phyloP scores from a whole-genome alignment of 1,140 invertebrate genomes.

The Drosophila persimilis region DNA sequence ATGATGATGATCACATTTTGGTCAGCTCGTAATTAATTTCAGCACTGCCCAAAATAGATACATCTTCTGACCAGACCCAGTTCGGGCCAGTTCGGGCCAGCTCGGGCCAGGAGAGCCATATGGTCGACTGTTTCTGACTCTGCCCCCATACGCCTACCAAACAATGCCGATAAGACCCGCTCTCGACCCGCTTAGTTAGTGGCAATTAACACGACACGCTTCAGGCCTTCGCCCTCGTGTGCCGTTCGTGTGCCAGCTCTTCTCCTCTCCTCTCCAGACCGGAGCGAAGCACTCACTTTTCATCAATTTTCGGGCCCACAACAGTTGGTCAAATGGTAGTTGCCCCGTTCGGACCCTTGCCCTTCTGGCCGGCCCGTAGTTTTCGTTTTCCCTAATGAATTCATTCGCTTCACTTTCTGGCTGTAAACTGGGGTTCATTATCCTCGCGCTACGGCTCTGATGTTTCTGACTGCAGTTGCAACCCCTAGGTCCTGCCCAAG shows the following conservation, averaged over 20 bases:
- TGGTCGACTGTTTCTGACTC: conserved; percentile 41
- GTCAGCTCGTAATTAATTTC: conserved; percentile 78
- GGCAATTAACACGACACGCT: conserved; percentile 77
- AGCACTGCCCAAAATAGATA: conserved; percentile 73
- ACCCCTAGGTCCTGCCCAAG: conserved; percentile 6
- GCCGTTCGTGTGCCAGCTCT: conserved; percentile 39
- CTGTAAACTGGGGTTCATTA: conserved; percentile 76
- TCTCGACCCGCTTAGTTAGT: conserved; percentile 62
- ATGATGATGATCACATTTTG: conserved; percentile 73
- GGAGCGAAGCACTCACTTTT: conserved; percentile 49
- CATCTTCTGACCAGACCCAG: conserved; percentile 62
- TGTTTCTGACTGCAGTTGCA: conserved; percentile 40
- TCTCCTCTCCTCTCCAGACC: background rate
- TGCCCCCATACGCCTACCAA: conserved; percentile 29
- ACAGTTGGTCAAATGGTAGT: conserved; percentile 67
- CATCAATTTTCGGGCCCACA: conserved; percentile 67
- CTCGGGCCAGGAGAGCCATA: too few relatives aligned
- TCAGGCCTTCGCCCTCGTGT: conserved; percentile 56
- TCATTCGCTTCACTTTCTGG: conserved; percentile 78
- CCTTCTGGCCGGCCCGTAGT: conserved; percentile 33
- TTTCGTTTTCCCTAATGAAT: conserved; percentile 80
- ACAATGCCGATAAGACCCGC: conserved; percentile 37
- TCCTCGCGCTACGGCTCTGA: conserved; percentile 52
- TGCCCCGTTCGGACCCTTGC: conserved; percentile 39
- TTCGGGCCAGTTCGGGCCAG: background rate